phyloP scores from a whole-genome alignment of 2,888 invertebrate species.

The Tuberolachnus salignus region DNA sequence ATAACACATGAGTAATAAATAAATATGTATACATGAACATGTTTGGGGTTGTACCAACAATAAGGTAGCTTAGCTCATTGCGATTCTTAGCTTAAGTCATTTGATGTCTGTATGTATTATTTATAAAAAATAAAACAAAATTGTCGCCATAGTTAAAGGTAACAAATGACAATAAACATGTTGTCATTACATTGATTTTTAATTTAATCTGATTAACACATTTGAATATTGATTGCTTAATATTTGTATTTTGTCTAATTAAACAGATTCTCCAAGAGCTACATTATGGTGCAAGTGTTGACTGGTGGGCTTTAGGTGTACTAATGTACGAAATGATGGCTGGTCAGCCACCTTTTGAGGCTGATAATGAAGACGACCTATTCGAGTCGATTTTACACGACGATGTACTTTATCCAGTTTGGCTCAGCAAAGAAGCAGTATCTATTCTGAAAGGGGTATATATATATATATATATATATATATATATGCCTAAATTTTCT shows the following conservation, averaged over 20 bases:
- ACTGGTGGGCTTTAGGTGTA: constrained; percentile 98
- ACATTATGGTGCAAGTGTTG: constrained; percentile 87
- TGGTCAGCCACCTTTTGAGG: constrained; percentile 99
- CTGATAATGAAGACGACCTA: constrained; percentile 98
- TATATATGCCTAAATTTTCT: too few species aligned
- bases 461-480: constrained; percentile 5
- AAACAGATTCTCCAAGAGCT: constrained; percentile 84
- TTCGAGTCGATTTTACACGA: constrained; percentile 98
- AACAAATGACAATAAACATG: not conserved
- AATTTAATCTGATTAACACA: not conserved
- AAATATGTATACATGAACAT: too few species aligned
- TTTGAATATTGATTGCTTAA: not conserved
- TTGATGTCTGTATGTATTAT: too few species aligned
- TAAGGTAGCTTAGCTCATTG: too few species aligned
- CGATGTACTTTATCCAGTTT: constrained; percentile 97
- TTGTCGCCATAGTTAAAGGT: too few species aligned
- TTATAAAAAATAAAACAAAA: too few species aligned
- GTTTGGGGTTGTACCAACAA: too few species aligned
- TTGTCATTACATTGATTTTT: not conserved
- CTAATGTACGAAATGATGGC: constrained; percentile 99
- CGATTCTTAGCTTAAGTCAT: too few species aligned
- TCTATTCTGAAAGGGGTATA: constrained; percentile 76
- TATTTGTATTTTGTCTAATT: constrained; percentile 44
- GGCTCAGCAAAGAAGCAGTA: constrained; percentile 90
- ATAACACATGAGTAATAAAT: too few species aligned